Evolutionary conservation across 2,113 vertebrate genomes (phyloP), one percentile per base, ranked within the genome.

Genomic region (Malurus cyaneus): DNA sequence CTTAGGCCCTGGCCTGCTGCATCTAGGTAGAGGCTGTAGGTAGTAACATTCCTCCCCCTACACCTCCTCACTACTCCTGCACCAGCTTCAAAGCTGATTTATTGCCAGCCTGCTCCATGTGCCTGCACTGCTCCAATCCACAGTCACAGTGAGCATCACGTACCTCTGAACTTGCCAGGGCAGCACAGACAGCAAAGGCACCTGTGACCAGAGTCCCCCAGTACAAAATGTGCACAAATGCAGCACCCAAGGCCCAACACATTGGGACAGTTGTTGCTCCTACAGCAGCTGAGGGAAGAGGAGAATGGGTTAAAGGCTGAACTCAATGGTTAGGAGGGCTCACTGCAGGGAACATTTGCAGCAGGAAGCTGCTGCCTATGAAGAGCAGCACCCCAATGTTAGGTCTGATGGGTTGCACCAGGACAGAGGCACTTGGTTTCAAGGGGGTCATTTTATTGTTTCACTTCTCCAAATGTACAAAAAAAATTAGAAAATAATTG

Each of bases 381-480:
- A 50, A 59, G 52, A 65, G 64, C 56, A 67, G 66, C 42, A 82
- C 67, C 65, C 21, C 28, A 29, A 11, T 21, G 5, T 23, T 31
- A 6, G 14, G 60, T 46, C 26, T 47, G 8, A 80, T 28, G 54
- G 80, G 62, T 8, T 64, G 44, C 24, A 10, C 13, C 4, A 57
- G 13, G 46, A 85, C 52, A 47, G 23, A 14, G 31, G 83, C 32
- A 26, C 11, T 42, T 88, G 44, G 57, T 79, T 81, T 97, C 97
- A 97, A 97, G 96, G 97, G 98, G 97, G 97, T 94, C 39, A 36
- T 96, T 98, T 98, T 98, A 98, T 98, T 98, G 92, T 94, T 92
- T 97, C 95, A 97, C 97, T 97, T 96, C 91, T 98, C 97, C 97
- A 98, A 98, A 98, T 98, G 98, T 98, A 98, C 98, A 98, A 98